Evolutionary conservation across 2,888 invertebrate genomes (phyloP).

Genomic region (Disparrhopalites patrizii): DNA sequence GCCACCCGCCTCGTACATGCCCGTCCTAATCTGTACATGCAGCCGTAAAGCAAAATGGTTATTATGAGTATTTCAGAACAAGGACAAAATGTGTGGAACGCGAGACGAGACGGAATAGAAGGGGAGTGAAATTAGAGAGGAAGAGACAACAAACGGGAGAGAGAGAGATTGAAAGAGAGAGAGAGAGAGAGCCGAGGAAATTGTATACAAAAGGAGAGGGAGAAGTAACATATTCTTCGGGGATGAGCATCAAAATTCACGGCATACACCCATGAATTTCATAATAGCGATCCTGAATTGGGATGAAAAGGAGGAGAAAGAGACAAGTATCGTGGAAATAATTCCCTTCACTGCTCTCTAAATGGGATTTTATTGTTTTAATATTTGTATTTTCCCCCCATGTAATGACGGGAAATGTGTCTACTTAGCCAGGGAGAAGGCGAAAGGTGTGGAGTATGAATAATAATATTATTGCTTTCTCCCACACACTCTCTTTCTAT

Average conservation of each 20-base stretch:
- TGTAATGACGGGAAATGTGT: slow-evolving; percentile 8
- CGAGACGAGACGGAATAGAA: too few relatives aligned
- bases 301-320: slow-evolving; percentile 6
- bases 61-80: too few relatives aligned
- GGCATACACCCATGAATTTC: slow-evolving; percentile 5
- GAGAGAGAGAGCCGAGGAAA: too few relatives aligned
- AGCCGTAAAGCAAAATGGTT: too few relatives aligned
- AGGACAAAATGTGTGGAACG: too few relatives aligned
- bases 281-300: slow-evolving; percentile 5
- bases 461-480: slow-evolving; percentile 5
- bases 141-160: too few relatives aligned
- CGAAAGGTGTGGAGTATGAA: slow-evolving; percentile 1
- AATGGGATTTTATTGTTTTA: slow-evolving; percentile 10
- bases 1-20: too few relatives aligned
- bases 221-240: slow-evolving; percentile 2
- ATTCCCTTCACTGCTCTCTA: slow-evolving; percentile 3
- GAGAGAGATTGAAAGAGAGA: too few relatives aligned
- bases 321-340: slow-evolving; percentile 1
- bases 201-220: too few relatives aligned
- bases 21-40: too few relatives aligned
- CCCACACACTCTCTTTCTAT: background rate
- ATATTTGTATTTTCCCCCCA: slow-evolving; percentile 4
- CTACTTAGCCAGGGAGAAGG: background rate
- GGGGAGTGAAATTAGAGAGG: too few relatives aligned
- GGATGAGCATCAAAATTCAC: slow-evolving; percentile 6